Conservation (phyloP, 2,113 vertebrate species). For the Podarcis muralis region DNA sequence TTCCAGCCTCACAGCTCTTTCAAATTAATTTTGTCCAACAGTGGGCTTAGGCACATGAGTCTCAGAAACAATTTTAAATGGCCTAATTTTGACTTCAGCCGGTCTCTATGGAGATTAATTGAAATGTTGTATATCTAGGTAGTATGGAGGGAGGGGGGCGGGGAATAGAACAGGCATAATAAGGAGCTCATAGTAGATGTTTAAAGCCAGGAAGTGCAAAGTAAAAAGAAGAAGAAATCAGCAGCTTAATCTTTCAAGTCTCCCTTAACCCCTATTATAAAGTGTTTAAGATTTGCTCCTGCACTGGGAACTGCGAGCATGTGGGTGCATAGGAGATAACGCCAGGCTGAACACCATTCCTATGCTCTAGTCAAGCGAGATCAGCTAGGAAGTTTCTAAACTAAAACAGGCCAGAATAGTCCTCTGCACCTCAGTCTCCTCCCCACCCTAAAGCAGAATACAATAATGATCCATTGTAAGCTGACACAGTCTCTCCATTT, state of each 20-base stretch:
- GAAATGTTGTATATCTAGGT: conserved; percentile 1
- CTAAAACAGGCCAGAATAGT: not conserved
- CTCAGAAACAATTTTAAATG: conserved; percentile 24
- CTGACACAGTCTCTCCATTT: not conserved
- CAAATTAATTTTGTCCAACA: not conserved
- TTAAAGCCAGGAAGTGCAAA: conserved; percentile 13
- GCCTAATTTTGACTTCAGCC: conserved; percentile 21
- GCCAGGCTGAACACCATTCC: not conserved
- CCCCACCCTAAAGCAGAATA: not conserved
- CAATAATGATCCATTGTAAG: not conserved
- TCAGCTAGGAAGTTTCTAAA: not conserved
- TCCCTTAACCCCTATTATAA: not conserved
- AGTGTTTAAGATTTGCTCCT: not conserved
- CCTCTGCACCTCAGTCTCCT: not conserved
- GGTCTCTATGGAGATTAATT: conserved; percentile 4
- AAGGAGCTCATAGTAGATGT: not conserved
- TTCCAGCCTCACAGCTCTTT: rapidly evolving
- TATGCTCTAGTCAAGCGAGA: not conserved
- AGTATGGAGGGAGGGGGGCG: not conserved
- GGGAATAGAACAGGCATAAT: not conserved
- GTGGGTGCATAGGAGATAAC: not conserved
- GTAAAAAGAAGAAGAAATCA: not conserved
- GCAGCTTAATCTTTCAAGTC: not conserved
- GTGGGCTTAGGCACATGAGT: rapidly evolving
- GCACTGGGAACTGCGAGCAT: not conserved